Percentiles rank a stretch among this genome's conserved stretches.
Conservation (phyloP, 1,140 invertebrate species). For the Cyclargus thomasi region DNA sequence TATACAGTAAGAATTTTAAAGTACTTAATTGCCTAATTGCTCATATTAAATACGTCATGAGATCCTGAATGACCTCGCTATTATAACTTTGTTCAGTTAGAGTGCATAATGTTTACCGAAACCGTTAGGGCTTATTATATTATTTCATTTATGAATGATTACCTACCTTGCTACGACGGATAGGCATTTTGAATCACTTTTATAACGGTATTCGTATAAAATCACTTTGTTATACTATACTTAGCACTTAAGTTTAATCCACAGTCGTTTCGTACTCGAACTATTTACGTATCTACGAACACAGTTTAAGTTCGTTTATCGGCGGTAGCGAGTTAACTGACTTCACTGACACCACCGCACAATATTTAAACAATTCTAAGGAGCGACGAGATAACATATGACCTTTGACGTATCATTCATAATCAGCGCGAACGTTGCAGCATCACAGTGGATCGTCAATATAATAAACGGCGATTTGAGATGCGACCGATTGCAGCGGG, state of each 20-base stretch:
- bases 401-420: constrained; percentile 64
- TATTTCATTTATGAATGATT: not conserved
- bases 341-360: constrained; percentile 57
- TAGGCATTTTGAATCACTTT: constrained; percentile 52
- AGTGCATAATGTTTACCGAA: too few relatives aligned
- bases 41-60: too few relatives aligned
- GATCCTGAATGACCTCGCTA: too few relatives aligned
- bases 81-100: too few relatives aligned
- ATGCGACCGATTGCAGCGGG: constrained; percentile 26
- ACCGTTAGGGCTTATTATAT: too few relatives aligned
- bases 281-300: constrained; percentile 22
- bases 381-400: constrained; percentile 57
- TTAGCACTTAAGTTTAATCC: constrained; percentile 2
- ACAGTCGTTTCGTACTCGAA: constrained; percentile 13
- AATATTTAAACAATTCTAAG: constrained; percentile 65
- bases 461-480: constrained; percentile 15
- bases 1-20: too few relatives aligned
- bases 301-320: constrained; percentile 35
- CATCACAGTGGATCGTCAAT: constrained; percentile 51
- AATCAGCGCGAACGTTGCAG: constrained; percentile 63
- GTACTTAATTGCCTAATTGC: too few relatives aligned
- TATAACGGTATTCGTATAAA: not conserved
- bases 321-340: constrained; percentile 56
- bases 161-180: constrained; percentile 61
- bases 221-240: constrained; percentile 8